Conservation (phyloP, 2,888 invertebrate species). For the Xanthorhoe designata region DNA sequence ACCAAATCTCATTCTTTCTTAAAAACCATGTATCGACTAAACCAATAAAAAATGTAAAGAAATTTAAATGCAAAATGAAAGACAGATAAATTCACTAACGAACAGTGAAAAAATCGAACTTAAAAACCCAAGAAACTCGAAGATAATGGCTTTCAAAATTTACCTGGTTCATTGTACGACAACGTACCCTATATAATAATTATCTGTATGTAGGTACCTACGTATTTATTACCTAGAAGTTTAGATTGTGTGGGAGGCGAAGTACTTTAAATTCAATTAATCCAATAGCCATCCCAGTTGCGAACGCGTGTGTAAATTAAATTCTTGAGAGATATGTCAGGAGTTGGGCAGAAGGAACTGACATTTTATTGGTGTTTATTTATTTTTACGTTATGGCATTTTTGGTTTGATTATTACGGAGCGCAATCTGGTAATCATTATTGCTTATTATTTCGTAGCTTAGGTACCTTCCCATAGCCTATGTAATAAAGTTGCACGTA, state of each 20-base stretch:
- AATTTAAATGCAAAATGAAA: too few relatives aligned
- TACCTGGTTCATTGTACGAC: too few relatives aligned
- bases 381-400: conserved; percentile 38
- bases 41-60: too few relatives aligned
- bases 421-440: conserved; percentile 39
- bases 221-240: background rate
- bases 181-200: too few relatives aligned
- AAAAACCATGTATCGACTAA: too few relatives aligned
- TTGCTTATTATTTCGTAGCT: background rate
- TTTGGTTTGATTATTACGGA: conserved; percentile 38
- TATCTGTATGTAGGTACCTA: background rate
- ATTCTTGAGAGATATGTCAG: conserved; percentile 5
- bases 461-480: too few relatives aligned
- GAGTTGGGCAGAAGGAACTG: conserved; percentile 34
- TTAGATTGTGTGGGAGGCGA: conserved; percentile 3
- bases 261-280: background rate
- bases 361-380: conserved; percentile 39
- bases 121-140: too few relatives aligned
- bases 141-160: too few relatives aligned
- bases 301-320: conserved; percentile 2
- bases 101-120: too few relatives aligned
- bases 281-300: background rate
- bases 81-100: too few relatives aligned
- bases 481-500: too few relatives aligned
- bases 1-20: too few relatives aligned